Conservation (phyloP, 2,888 invertebrate genomes). For the Erpobdella octoculata region DNA sequence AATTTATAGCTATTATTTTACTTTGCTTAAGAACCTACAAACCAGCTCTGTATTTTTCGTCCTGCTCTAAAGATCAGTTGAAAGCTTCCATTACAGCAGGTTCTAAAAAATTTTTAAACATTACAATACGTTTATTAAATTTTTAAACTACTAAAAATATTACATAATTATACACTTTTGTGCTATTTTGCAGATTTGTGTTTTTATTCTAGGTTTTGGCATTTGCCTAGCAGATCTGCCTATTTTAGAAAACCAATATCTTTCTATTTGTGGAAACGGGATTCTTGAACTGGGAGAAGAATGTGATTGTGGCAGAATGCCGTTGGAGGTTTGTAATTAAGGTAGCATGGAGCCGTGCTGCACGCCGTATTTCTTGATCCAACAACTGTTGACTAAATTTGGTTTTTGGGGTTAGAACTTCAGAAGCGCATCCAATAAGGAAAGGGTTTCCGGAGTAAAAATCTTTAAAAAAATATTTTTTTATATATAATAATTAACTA, state of each 20-base stretch:
- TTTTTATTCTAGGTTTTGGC: background rate
- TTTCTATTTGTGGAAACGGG: constrained; percentile 22
- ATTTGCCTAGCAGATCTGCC: constrained; percentile 19
- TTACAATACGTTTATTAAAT: background rate
- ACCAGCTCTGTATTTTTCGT: background rate
- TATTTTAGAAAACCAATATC: background rate
- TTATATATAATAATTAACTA: no score
- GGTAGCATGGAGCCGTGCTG: no score
- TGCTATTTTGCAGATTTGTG: background rate
- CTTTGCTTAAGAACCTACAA: background rate
- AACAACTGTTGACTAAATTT: no score
- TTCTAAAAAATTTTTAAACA: background rate
- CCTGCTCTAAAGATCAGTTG: background rate
- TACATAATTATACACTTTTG: no score
- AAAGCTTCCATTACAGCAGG: background rate
- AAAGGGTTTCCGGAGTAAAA: no score
- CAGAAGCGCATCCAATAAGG: no score
- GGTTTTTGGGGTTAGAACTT: no score
- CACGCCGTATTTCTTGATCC: no score
- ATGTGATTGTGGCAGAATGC: constrained; percentile 24
- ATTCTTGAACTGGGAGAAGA: constrained; percentile 18
- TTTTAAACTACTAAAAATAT: background rate
- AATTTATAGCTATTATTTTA: background rate
- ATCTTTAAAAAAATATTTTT: no score
- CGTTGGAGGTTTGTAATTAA: background rate